Evolutionary conservation across 2,797 vertebrate species (phyloP).

Genomic region (Acanthurus leucopareius): DNA sequence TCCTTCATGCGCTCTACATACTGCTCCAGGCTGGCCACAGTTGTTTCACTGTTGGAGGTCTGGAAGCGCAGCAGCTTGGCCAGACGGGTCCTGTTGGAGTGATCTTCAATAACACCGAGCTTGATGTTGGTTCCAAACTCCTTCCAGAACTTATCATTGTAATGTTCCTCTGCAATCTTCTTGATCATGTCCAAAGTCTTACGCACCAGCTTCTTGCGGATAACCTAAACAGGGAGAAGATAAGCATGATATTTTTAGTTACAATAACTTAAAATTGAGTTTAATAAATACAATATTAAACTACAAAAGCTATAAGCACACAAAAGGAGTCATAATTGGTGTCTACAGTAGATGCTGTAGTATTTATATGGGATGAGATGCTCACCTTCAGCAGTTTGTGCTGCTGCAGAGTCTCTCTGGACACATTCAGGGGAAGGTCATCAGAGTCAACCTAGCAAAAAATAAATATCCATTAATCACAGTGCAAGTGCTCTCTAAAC

Average conservation of each 20-base stretch:
- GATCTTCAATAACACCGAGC: slow-evolving; percentile 98
- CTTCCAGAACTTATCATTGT: slow-evolving; percentile 98
- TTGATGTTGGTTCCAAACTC: slow-evolving; percentile 99
- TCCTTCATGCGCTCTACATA: slow-evolving; percentile 99
- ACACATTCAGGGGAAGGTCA: slow-evolving; percentile 98
- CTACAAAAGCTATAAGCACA: background rate
- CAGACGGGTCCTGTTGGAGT: slow-evolving; percentile 97
- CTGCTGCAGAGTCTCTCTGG: slow-evolving; percentile 98
- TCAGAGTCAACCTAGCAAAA: slow-evolving; percentile 94
- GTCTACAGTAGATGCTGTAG: too few species aligned
- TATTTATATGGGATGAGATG: background rate
- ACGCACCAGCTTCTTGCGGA: slow-evolving; percentile 98
- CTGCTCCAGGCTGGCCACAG: slow-evolving; percentile 91
- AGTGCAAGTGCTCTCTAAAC: background rate
- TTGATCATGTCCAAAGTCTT: slow-evolving; percentile 99
- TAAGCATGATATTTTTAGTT: background rate
- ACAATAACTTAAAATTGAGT: background rate
- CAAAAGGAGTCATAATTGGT: too few species aligned
- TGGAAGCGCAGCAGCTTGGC: slow-evolving; percentile 98
- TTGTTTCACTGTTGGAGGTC: slow-evolving; percentile 92
- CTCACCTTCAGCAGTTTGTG: slow-evolving; percentile 97
- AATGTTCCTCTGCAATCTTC: slow-evolving; percentile 97
- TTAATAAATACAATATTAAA: background rate
- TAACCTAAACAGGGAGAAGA: slow-evolving; percentile 86
- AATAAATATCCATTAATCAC: slow-evolving; percentile 28